phyloP scores from a whole-genome alignment of 2,888 invertebrate species.

The Oscheius sp. region DNA sequence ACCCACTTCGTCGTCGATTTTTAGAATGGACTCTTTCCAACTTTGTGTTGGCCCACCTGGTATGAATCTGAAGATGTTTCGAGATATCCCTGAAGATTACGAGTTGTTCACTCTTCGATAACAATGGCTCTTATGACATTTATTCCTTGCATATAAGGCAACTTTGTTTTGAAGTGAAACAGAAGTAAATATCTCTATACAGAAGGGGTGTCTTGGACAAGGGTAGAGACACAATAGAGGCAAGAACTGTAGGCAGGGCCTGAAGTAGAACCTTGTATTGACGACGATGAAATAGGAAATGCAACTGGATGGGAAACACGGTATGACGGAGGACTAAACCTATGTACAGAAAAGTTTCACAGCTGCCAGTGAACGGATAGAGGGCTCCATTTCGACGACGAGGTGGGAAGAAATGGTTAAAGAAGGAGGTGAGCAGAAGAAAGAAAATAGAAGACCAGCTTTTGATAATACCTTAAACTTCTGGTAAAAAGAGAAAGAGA shows the following conservation, averaged over 20 bases:
- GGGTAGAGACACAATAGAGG: conserved; percentile 1
- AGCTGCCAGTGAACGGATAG: not conserved
- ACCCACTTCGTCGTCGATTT: too few relatives aligned
- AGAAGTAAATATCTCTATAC: not conserved
- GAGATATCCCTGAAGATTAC: too few relatives aligned
- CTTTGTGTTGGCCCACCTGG: too few relatives aligned
- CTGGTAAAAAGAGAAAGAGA: not conserved
- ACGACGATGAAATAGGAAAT: not conserved
- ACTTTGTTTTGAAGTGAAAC: conserved; percentile 9
- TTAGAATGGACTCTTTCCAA: too few relatives aligned
- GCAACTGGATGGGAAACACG: not conserved
- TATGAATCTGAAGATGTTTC: too few relatives aligned
- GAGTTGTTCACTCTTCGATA: too few relatives aligned
- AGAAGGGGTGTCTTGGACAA: not conserved
- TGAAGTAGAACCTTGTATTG: conserved; percentile 29
- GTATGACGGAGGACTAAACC: not conserved
- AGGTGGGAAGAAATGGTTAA: not conserved
- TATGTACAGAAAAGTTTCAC: conserved; percentile 23
- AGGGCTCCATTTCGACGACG: conserved; percentile 9
- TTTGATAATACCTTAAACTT: conserved; percentile 6
- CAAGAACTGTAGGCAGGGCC: conserved; percentile 32
- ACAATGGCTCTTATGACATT: conserved; percentile 12
- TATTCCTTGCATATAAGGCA: conserved; percentile 26
- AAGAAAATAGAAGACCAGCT: conserved; percentile 1
- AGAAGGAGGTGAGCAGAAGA: conserved; percentile 8